phyloP scores from a whole-genome alignment of 2,113 vertebrate genomes.

The Bolborhynchus lineola region DNA sequence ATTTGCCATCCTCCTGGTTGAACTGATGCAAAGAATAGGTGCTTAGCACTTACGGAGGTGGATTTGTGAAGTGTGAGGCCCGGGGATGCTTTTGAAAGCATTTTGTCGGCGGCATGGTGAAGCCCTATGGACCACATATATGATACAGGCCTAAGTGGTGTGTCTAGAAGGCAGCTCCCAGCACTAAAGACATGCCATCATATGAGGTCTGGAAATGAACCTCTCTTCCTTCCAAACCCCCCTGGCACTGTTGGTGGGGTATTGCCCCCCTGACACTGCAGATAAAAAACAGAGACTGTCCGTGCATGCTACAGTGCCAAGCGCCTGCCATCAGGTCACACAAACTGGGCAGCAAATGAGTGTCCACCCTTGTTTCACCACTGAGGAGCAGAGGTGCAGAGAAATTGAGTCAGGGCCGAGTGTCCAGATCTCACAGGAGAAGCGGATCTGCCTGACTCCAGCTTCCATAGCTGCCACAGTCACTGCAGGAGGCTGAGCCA shows the following conservation, averaged over 20 bases:
- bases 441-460: not conserved
- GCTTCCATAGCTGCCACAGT: not conserved
- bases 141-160: rapidly evolving
- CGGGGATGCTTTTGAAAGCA: not conserved
- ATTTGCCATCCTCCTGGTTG: not conserved
- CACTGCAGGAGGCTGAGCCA: not conserved
- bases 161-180: not conserved
- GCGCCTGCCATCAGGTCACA: not conserved
- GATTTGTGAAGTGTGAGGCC: not conserved
- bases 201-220: not conserved
- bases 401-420: not conserved
- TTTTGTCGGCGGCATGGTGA: not conserved
- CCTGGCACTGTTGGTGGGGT: not conserved
- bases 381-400: not conserved
- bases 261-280: too few relatives aligned
- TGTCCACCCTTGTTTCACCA: not conserved
- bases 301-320: not conserved
- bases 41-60: not conserved
- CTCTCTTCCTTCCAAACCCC: not conserved
- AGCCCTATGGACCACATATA: not conserved
- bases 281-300: not conserved
- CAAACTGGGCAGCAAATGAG: rapidly evolving
- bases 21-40: not conserved
- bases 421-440: not conserved
- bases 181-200: not conserved